phyloP scores from a whole-genome alignment of 2,797 vertebrate genomes.

The Peromyscus aztecus region DNA sequence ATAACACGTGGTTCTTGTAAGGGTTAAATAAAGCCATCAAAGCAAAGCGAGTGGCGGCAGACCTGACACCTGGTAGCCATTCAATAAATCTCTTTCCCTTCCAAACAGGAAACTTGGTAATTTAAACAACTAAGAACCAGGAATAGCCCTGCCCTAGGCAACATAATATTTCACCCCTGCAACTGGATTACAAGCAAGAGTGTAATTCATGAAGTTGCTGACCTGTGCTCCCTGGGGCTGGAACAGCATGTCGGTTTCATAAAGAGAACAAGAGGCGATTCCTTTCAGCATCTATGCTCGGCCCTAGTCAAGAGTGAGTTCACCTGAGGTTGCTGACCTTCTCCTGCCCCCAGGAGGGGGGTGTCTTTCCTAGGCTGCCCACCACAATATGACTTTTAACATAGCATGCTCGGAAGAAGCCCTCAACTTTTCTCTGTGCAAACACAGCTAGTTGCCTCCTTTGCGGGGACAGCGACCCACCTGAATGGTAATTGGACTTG shows the following conservation, averaged over 20 bases:
- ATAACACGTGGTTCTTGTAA: not conserved
- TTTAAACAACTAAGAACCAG: conserved; percentile 67
- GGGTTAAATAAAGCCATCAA: conserved; percentile 57
- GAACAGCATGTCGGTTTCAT: conserved; percentile 65
- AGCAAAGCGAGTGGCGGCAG: not conserved
- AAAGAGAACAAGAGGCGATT: conserved; percentile 61
- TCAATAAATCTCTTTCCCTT: conserved; percentile 66
- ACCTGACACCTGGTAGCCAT: conserved; percentile 39
- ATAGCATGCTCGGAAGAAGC: not conserved
- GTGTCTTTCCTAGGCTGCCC: not conserved
- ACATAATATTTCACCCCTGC: conserved; percentile 78
- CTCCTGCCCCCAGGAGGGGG: not conserved
- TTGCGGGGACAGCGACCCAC: not conserved
- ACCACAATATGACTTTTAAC: not conserved
- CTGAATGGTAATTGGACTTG: not conserved
- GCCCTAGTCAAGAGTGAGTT: conserved; percentile 13
- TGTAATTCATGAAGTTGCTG: conserved; percentile 79
- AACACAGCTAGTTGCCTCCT: not conserved
- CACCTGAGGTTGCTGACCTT: conserved; percentile 19
- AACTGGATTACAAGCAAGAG: conserved; percentile 76
- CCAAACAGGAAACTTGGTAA: conserved; percentile 65
- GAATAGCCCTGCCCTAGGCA: conserved; percentile 73
- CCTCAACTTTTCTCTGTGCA: not conserved
- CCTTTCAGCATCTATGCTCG: conserved; percentile 36
- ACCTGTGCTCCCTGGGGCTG: conserved; percentile 60